Conservation (phyloP, 2,113 vertebrate species). For the Pseudorectes ferrugineus region DNA sequence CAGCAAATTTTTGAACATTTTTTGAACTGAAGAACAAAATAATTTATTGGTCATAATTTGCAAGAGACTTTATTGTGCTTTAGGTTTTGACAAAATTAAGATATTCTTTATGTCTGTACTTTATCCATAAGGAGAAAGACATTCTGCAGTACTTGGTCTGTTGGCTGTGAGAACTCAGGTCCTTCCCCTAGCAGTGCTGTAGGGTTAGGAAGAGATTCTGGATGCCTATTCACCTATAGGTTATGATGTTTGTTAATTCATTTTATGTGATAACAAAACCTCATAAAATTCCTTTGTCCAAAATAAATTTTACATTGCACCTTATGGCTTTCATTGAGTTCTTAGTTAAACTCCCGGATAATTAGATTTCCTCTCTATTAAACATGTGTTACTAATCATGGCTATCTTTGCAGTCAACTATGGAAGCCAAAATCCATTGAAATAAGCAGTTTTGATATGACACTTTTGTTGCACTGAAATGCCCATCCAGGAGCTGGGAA, state of each 20-base stretch:
- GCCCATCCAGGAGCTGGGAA: neutral
- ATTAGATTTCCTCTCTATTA: slow-evolving; percentile 19
- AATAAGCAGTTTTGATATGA: neutral
- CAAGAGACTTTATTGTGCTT: neutral
- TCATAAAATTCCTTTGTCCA: neutral
- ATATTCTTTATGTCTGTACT: neutral
- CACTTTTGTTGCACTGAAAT: neutral
- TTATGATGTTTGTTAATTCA: neutral
- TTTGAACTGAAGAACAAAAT: neutral
- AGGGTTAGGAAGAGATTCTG: neutral
- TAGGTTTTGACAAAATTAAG: neutral
- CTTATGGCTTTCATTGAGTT: neutral
- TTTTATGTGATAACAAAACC: neutral
- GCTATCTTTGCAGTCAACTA: neutral
- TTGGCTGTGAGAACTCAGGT: neutral
- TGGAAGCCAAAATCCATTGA: neutral
- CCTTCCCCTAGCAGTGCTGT: neutral
- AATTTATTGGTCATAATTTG: neutral
- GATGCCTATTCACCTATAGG: neutral
- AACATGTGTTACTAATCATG: neutral
- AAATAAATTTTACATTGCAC: neutral
- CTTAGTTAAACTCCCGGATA: neutral
- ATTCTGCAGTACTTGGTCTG: neutral
- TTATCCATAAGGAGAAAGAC: neutral
- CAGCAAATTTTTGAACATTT: neutral